Conservation (phyloP, 1,140 invertebrate genomes). For the Sminthurinus signatus region DNA sequence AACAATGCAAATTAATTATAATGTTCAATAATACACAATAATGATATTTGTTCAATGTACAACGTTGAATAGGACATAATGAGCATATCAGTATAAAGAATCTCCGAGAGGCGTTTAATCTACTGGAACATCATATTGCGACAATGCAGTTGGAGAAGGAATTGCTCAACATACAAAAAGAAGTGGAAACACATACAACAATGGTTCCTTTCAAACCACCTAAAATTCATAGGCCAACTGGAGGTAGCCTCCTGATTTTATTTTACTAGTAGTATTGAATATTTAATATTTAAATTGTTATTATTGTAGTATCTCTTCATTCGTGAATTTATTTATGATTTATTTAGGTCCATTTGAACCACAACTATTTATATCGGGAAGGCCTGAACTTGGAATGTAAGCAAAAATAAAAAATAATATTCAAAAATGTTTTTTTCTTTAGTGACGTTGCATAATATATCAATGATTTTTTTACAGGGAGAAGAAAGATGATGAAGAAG, state of each 20-base stretch:
- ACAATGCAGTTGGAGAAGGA: slow-evolving; percentile 7
- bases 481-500: slow-evolving; percentile 15
- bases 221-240: neutral
- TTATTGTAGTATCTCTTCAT: too few species aligned
- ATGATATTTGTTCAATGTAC: neutral
- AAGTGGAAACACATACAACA: neutral
- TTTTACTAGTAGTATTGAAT: too few species aligned
- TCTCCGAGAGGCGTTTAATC: slow-evolving; percentile 1
- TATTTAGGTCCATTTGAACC: slow-evolving; percentile 11
- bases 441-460: neutral
- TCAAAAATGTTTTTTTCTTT: neutral
- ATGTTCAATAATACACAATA: too few species aligned
- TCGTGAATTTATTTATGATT: too few species aligned
- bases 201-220: neutral
- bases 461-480: neutral
- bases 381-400: slow-evolving; percentile 13
- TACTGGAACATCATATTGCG: slow-evolving; percentile 11
- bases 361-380: neutral
- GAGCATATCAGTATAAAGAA: neutral
- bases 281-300: too few species aligned
- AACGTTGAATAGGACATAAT: neutral
- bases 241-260: too few species aligned
- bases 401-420: too few species aligned
- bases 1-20: too few species aligned
- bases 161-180: slow-evolving; percentile 3